These are phyloP conservation scores for Xiphophorus birchmanni DNA, from an alignment of 2,797 vertebrate genomes.

Conservation along the genomic window DNA sequence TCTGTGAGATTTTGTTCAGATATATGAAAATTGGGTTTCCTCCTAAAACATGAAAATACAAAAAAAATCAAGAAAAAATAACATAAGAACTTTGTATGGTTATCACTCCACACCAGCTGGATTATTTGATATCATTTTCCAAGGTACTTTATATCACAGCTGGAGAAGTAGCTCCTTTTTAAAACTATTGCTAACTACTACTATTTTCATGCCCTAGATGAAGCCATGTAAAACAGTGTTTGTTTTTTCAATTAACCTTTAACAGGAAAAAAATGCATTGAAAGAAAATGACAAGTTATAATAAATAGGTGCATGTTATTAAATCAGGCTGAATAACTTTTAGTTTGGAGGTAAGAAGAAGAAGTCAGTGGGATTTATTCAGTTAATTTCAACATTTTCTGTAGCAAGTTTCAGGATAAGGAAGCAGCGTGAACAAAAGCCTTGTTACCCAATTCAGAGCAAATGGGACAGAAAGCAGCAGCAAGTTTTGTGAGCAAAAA, in stretches of 20 bases:
- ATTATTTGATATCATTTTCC: neutral
- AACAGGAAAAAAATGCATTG: neutral
- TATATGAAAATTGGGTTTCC: neutral
- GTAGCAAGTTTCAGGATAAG: neutral
- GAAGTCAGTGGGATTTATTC: neutral
- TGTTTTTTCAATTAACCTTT: neutral
- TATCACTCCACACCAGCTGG: neutral
- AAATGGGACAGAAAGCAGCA: neutral
- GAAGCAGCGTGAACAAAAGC: neutral
- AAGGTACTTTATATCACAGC: neutral
- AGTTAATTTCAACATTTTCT: neutral
- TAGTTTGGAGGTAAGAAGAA: neutral
- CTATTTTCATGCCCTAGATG: neutral
- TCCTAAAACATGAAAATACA: neutral
- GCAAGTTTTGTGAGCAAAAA: neutral
- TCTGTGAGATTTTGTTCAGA: neutral
- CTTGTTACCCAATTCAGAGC: neutral
- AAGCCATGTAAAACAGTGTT: neutral
- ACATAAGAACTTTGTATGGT: neutral
- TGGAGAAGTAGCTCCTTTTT: neutral
- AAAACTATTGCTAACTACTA: neutral
- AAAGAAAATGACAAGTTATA: neutral
- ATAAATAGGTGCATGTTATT: neutral
- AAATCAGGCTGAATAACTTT: neutral
- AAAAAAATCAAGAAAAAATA: neutral